A percentile compares a stretch with the other conserved stretches of the same genome.
These are phyloP conservation scores for Pelobates cultripes DNA, from an alignment of 2,797 vertebrate species.

Conservation along the genomic window DNA sequence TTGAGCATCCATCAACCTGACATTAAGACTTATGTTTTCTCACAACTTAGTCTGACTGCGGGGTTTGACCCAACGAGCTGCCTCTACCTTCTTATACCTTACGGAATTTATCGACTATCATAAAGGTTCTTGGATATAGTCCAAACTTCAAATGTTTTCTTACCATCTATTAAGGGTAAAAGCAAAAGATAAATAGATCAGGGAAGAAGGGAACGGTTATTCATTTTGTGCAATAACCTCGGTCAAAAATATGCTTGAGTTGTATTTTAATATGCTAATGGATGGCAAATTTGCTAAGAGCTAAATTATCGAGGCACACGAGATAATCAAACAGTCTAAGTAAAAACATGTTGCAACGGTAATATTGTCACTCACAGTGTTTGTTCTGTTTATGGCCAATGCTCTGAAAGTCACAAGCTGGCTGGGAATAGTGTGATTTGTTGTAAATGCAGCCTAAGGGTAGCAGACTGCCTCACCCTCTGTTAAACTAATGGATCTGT, in stretches of 20 bases:
- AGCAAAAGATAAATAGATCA: slow-evolving; percentile 22
- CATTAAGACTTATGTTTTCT: slow-evolving; percentile 28
- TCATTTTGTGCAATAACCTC: slow-evolving; percentile 6
- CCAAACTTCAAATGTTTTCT: slow-evolving; percentile 12
- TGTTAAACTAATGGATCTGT: too few relatives aligned
- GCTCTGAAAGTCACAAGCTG: too few relatives aligned
- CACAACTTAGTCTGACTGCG: slow-evolving; percentile 4
- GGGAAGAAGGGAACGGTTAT: neutral
- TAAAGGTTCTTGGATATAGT: slow-evolving; percentile 17
- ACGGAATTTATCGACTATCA: slow-evolving; percentile 24
- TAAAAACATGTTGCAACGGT: neutral
- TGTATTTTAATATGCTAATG: neutral
- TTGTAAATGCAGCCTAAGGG: too few relatives aligned
- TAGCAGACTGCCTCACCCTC: too few relatives aligned
- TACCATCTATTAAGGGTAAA: slow-evolving; percentile 2
- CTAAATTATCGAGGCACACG: neutral
- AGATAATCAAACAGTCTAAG: neutral
- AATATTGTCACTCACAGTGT: too few relatives aligned
- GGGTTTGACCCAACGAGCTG: slow-evolving; percentile 33
- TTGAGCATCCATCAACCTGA: slow-evolving; percentile 30
- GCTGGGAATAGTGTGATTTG: too few relatives aligned
- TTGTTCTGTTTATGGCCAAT: too few relatives aligned
- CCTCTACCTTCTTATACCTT: slow-evolving; percentile 3
- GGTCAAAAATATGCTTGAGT: neutral
- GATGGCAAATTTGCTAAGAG: neutral